Evolutionary conservation across 2,888 invertebrate species (phyloP).

Genomic region (Digitonthophagus gazella): DNA sequence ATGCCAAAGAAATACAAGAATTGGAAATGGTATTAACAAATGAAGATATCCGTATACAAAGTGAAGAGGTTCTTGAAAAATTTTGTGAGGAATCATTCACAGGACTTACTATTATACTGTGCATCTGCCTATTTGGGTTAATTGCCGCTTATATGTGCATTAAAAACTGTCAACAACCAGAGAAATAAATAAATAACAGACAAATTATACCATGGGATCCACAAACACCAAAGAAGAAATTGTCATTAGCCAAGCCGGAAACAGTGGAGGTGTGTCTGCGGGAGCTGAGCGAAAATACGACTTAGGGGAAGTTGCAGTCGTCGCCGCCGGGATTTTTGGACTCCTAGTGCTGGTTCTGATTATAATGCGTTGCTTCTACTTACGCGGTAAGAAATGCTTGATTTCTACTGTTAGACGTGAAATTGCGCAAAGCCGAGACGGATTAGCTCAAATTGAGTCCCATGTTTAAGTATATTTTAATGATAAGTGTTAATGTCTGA

Average conservation of each 20-base stretch:
- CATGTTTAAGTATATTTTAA: not conserved
- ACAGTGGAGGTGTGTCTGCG: not conserved
- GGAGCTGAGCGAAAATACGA: not conserved
- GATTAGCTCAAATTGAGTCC: not conserved
- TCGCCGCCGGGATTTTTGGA: not conserved
- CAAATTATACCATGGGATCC: too few relatives aligned
- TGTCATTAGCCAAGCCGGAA: too few relatives aligned
- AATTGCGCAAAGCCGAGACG: slow-evolving; percentile 3
- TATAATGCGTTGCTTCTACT: not conserved
- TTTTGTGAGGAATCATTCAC: too few relatives aligned
- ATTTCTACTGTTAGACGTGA: not conserved
- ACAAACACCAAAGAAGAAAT: not conserved
- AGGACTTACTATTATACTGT: too few relatives aligned
- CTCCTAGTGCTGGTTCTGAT: not conserved
- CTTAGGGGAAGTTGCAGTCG: not conserved
- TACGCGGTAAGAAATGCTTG: not conserved
- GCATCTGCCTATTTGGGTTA: too few relatives aligned
- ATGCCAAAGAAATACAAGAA: too few relatives aligned
- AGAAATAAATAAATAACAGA: too few relatives aligned
- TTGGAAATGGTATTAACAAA: too few relatives aligned
- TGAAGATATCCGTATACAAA: too few relatives aligned
- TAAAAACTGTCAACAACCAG: too few relatives aligned
- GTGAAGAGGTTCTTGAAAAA: too few relatives aligned
- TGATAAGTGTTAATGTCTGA: slow-evolving; percentile 5
- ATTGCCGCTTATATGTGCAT: too few relatives aligned